phyloP scores from a whole-genome alignment of 2,888 invertebrate genomes.

The Myathropa florea region DNA sequence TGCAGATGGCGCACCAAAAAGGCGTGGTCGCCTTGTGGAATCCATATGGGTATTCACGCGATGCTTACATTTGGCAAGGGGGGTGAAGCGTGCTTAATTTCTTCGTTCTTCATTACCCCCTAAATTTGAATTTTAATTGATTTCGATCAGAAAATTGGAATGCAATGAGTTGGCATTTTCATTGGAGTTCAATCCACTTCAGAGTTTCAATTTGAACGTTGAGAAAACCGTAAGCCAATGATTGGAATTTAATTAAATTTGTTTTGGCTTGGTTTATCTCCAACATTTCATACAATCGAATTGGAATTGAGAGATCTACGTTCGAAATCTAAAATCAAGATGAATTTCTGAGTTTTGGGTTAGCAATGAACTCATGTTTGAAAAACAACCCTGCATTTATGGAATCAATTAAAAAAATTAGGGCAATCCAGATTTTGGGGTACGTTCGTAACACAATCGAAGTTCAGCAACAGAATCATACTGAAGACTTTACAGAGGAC shows the following conservation, averaged over 20 bases:
- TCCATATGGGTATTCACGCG: background rate
- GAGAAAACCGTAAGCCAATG: no score
- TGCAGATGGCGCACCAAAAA: background rate
- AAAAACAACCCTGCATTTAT: no score
- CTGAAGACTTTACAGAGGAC: no score
- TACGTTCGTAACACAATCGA: no score
- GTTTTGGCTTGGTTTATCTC: background rate
- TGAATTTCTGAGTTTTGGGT: background rate
- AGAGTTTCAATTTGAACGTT: background rate
- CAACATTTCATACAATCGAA: no score
- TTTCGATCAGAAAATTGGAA: background rate
- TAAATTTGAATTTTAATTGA: background rate
- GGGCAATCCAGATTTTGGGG: no score
- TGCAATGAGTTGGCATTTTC: background rate
- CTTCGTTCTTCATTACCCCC: background rate
- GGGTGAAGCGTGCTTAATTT: background rate
- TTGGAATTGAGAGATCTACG: no score
- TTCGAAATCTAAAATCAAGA: background rate
- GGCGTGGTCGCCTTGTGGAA: background rate
- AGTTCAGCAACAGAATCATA: no score
- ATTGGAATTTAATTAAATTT: background rate
- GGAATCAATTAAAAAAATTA: no score
- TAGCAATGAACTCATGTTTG: no score
- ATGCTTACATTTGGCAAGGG: background rate
- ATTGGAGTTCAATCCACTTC: no score